Conservation (phyloP, 2,113 vertebrate species). For the Merops nubicus region DNA sequence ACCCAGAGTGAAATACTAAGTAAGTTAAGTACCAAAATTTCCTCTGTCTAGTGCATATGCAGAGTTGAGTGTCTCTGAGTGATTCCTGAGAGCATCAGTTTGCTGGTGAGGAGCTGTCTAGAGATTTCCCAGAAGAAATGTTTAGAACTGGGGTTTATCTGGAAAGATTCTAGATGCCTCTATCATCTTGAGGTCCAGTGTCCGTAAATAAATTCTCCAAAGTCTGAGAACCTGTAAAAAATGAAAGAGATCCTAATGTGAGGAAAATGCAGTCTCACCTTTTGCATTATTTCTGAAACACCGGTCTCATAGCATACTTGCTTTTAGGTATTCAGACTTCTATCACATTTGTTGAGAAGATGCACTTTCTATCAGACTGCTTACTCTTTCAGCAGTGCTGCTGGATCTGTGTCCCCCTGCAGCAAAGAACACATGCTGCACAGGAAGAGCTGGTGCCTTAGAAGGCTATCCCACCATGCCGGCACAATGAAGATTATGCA, state of each 20-base stretch:
- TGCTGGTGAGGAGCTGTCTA: not conserved
- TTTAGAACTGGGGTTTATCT: not conserved
- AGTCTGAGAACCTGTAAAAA: not conserved
- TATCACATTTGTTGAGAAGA: not conserved
- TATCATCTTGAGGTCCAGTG: not conserved
- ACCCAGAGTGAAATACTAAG: not conserved
- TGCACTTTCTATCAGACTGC: not conserved
- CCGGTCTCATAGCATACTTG: not conserved
- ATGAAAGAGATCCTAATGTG: not conserved
- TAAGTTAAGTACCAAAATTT: not conserved
- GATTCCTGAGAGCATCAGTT: not conserved
- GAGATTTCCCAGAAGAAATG: not conserved
- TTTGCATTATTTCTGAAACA: not conserved
- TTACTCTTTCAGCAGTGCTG: not conserved
- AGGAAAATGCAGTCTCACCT: not conserved
- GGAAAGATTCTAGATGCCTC: not conserved
- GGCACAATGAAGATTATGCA: not conserved
- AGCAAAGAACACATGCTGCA: not conserved
- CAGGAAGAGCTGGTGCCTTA: not conserved
- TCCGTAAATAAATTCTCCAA: not conserved
- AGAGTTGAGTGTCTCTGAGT: not conserved
- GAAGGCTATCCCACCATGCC: not conserved
- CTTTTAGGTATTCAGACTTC: not conserved
- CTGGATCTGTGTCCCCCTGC: not conserved
- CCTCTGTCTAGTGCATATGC: not conserved